phyloP scores from a whole-genome alignment of 2,888 invertebrate species.

The Ophion ventricosus region DNA sequence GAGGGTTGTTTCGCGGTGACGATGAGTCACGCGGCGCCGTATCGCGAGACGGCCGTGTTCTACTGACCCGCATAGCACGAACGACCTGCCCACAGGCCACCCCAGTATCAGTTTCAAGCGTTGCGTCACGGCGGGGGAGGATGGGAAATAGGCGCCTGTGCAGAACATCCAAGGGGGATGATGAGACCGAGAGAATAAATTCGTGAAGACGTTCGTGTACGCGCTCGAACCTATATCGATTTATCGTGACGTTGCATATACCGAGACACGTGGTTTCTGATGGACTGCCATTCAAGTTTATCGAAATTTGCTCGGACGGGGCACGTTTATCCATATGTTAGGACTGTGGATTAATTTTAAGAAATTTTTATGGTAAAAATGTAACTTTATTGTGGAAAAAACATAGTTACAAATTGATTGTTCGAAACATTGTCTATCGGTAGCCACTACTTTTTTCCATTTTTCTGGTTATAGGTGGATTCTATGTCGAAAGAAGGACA shows the following conservation, averaged over 20 bases:
- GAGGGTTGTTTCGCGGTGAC: constrained; percentile 32
- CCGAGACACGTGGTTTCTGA: not conserved
- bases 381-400: no score
- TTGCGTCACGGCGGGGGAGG: constrained; percentile 71
- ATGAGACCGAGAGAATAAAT: constrained; percentile 7
- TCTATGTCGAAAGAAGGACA: no score
- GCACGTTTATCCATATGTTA: not conserved
- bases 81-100: constrained; percentile 59
- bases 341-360: no score
- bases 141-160: constrained; percentile 69
- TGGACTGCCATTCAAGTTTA: not conserved
- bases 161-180: constrained; percentile 49
- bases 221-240: not conserved
- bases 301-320: not conserved
- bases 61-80: constrained; percentile 78
- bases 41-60: constrained; percentile 72
- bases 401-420: no score
- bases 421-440: no score
- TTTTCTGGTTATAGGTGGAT: no score
- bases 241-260: constrained; percentile 7
- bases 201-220: not conserved
- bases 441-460: no score
- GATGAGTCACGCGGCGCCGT: constrained; percentile 61
- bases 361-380: no score
- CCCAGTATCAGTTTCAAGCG: constrained; percentile 58